A percentile compares a stretch with the other conserved stretches of the same genome.
Conservation (phyloP, 2,797 vertebrate species). For the Hemibagrus guttatus region DNA sequence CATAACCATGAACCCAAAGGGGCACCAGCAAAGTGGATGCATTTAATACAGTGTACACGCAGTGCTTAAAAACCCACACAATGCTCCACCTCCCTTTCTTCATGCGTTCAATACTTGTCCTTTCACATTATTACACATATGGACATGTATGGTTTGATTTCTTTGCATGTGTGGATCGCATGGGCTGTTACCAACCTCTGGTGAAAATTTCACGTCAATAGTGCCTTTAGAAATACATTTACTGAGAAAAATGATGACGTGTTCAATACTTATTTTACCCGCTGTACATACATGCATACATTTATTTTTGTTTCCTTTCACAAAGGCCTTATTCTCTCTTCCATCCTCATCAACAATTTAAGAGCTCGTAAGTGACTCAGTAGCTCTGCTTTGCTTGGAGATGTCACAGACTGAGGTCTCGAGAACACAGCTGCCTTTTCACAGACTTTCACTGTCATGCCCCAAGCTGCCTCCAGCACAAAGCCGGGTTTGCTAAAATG, state of each 20-base stretch:
- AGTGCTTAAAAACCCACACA: not conserved
- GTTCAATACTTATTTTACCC: too few species aligned
- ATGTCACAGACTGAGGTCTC: constrained; percentile 59
- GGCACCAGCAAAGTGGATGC: not conserved
- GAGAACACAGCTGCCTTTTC: constrained; percentile 62
- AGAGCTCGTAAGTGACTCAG: constrained; percentile 41
- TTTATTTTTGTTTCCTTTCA: constrained; percentile 15
- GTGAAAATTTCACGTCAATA: too few species aligned
- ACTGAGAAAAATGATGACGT: too few species aligned
- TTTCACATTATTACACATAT: too few species aligned
- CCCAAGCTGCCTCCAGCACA: constrained; percentile 32
- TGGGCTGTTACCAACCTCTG: too few species aligned
- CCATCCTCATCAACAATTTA: constrained; percentile 35
- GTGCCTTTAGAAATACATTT: too few species aligned
- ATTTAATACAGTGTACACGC: not conserved
- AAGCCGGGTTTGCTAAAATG: constrained; percentile 24
- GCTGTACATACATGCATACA: too few species aligned
- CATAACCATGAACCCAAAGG: not conserved
- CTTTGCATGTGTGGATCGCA: too few species aligned
- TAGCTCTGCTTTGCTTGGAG: constrained; percentile 53
- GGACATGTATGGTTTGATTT: too few species aligned
- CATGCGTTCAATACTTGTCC: too few species aligned
- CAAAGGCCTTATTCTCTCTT: constrained; percentile 52
- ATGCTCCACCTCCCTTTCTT: not conserved
- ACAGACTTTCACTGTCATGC: constrained; percentile 42